Evolutionary conservation across 2,888 invertebrate genomes (phyloP).

Genomic region (Hydrotaea cyrtoneurina): DNA sequence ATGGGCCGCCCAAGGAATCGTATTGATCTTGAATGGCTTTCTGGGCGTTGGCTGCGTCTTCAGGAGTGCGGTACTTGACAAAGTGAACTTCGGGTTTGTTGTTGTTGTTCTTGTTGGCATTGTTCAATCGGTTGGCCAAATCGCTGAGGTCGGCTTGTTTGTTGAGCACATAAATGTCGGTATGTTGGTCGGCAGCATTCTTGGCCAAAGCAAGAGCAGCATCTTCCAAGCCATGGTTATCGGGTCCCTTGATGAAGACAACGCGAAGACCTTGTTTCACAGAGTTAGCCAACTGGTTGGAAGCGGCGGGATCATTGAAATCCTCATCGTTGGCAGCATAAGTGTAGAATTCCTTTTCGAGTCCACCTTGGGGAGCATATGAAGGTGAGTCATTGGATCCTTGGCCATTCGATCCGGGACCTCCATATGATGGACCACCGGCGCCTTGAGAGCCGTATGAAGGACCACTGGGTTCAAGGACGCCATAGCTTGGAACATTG

Average conservation of each 20-base stretch:
- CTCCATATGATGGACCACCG: not conserved
- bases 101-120: constrained; percentile 70
- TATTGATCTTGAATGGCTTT: constrained; percentile 73
- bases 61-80: constrained; percentile 76
- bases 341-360: constrained; percentile 73
- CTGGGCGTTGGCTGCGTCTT: constrained; percentile 76
- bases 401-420: constrained; percentile 23
- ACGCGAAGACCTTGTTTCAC: constrained; percentile 73
- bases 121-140: constrained; percentile 72
- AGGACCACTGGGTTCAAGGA: constrained; percentile 32
- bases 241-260: constrained; percentile 76
- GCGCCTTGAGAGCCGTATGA: constrained; percentile 44
- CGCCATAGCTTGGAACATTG: constrained; percentile 52
- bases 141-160: constrained; percentile 74
- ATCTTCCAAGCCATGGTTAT: constrained; percentile 73
- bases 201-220: constrained; percentile 73
- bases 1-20: constrained; percentile 72
- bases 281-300: constrained; percentile 66
- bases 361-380: constrained; percentile 65
- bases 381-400: not conserved
- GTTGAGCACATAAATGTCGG: constrained; percentile 76
- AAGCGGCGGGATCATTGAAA: constrained; percentile 70
- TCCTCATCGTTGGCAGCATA: constrained; percentile 74
- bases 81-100: constrained; percentile 77
- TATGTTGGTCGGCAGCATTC: constrained; percentile 74